Evolutionary conservation across 2,113 vertebrate species (phyloP), one percentile per base, ranked within the genome.

Genomic region (Vulpes ferrilata): DNA sequence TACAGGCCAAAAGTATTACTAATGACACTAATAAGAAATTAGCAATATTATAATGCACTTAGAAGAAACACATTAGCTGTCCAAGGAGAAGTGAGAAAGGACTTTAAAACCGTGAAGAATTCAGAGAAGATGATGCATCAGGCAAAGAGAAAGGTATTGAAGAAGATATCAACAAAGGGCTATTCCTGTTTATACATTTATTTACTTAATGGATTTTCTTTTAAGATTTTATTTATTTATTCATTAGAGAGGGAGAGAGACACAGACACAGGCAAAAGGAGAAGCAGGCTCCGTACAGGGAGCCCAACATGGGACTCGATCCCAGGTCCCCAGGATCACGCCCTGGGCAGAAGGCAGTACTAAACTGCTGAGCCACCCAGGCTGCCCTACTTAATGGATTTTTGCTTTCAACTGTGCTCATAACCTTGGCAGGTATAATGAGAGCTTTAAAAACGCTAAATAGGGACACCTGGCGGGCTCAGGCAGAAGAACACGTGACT

Each of bases 61-160:
- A 73, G 51, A 91, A 92, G 60, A 55, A 92, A 97, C 84, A 76
- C 23, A 76, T 55, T 30, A 91, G 62, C 12, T 82, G 69, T 81
- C 16, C 74, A 84, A 84, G 3, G 15, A 60, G 19, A 88, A 97
- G 57, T 71, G 65, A 78, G 69, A 43, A 95, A 74, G 22, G 7
- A 91, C 23, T 62, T 79, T 30, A 96, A 69, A 27, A 81, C 71
- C 73, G 16, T 76, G 13, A 84, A 53, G 51, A 90, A 84, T 60
- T 93, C 69, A 91, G 51, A 83, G 38, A 55, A 86, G 32, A 64
- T 10, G 57, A n/a, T 1, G 32, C 83, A 88, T 85, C 4, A 80
- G 76, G 43, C 35, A 78, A 93, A 87, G 32, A 90, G 27, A 82
- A 78, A 93, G 32, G 27, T 51, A 89, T 0, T 84, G 22, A 88